These are phyloP conservation scores for Callipepla californica DNA, from an alignment of 2,113 vertebrate species.

Conservation along the genomic window DNA sequence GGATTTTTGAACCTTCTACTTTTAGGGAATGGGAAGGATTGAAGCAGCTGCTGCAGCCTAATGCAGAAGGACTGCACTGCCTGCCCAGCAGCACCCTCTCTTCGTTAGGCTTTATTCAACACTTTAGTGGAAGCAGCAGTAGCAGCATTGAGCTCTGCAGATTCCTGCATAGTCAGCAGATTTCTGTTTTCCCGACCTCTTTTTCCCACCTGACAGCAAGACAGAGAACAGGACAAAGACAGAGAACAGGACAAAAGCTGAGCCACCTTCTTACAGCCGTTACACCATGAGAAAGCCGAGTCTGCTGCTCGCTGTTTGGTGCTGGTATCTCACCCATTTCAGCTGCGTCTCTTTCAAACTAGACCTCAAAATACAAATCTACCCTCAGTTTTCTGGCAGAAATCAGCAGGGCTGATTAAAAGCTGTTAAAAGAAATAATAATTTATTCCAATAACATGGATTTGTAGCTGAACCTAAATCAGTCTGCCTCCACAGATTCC, in stretches of 20 bases:
- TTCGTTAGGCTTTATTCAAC: neutral
- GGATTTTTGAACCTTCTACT: neutral
- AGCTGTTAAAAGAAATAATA: neutral
- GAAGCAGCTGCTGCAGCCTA: neutral
- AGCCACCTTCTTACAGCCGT: neutral
- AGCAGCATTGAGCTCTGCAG: neutral
- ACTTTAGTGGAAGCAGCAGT: neutral
- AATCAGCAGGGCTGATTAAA: neutral
- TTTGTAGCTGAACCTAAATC: neutral
- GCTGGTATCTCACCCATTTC: neutral
- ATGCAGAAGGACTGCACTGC: neutral
- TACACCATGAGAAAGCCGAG: neutral
- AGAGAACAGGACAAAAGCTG: neutral
- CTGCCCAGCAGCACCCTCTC: neutral
- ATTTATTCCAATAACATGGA: neutral
- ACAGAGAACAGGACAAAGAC: neutral
- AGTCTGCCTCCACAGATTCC: neutral
- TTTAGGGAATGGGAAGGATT: too few species aligned
- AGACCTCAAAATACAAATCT: constrained; percentile 6
- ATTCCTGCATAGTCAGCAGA: neutral
- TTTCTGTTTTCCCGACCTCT: neutral
- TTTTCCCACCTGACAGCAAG: neutral
- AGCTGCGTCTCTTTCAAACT: neutral
- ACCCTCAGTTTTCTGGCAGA: neutral
- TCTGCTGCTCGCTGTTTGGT: neutral